Base-by-base conservation (phyloP, 2,797 vertebrate species). In the Neoniphon sammara region DNA sequence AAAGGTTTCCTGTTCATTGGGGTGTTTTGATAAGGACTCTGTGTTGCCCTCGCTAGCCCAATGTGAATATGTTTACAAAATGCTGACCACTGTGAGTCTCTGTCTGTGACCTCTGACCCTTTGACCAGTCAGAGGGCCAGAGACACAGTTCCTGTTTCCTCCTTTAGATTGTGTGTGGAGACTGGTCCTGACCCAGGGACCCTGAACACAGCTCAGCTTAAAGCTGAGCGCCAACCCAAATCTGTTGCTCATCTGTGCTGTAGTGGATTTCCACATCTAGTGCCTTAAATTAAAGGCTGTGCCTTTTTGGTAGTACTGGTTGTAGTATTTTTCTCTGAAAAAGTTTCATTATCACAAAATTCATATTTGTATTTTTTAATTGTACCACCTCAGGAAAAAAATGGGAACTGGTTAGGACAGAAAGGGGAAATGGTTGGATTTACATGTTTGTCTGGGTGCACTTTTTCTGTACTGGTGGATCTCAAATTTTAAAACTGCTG, bases 141-240 rank as follows among this genome's bases (percentile, higher is more conserved):
- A 75, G 65, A 72, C 81, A 82, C 63, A 65, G 42, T 89, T 91
- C 83, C 87, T 82, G 85, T 85, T 92, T 91, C 87, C 90, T 91
- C 58, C 72, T 82, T 75, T 77, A 83, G 76, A 82, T 80, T 76
- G 50, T 31, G 63, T 46, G 70, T 75, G 59, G 60, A 71, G 72
- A 64, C 70, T 30, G 31, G 17, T 66, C 20, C 31, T 59, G 69
- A 76, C 70, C 74, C 46, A 7, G 25, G 34, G 73, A 83, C 79
- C 67, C 46, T 7, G 25, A 46, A 65, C 42, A 39, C 61, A 34
- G 20, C 59, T 78, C 56, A 42, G 39, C 17, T 55, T 68, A 59
- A 66, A 77, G 61, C 52, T 49, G 23, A 46, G 56, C 77, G 78
- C 80, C 73, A 82, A 42, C 59, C 30, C 20, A 42, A 60, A 78